Evolutionary conservation across 2,888 invertebrate genomes (phyloP), one percentile per base, ranked within the genome.

Genomic region (Pheosia gnoma): DNA sequence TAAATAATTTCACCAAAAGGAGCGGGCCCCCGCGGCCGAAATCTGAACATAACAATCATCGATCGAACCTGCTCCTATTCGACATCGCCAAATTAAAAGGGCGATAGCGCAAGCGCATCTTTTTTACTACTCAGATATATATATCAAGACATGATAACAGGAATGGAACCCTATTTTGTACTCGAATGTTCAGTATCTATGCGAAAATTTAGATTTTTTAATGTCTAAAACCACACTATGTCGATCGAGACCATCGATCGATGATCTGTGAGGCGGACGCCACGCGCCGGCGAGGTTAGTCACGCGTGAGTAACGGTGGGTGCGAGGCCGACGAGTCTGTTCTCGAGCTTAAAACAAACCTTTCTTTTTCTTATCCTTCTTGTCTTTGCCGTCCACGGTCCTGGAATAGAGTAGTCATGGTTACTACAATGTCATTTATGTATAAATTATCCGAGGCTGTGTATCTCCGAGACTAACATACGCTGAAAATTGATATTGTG

Each of bases 291-390:
- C 70, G 70, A 60, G 74, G 88, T 91, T 90, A 91, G 90, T 90
- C 86, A 89, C 90, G 85, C 79, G 79, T 77, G 76, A 82, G 78
- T 81, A 77, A 84, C 89, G 90, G 90, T 88, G 91, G 91, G 89
- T 87, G 88, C 85, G 85, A 82, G 81, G 82, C 82, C 86, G 85
- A 80, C 77, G 82, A 79, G 74, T 76, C 76, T 67, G 74, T 66
- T 70, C 78, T 79, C 80, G 71, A 73, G 65, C 77, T 95, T 96
- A 97, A 94, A 98, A 97, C 93, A 97, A 95, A 89, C 97, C 97
- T 94, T 97, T 97, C 95, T 96, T 97, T 95, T 97, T 97, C 95
- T 97, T 97, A 87, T 95, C 96, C 94, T 97, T 97, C 91, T 97
- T 97, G 83, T 97, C 97, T 93, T 97, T 97, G 79, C 97, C 97